Base-by-base conservation (phyloP, 2,888 invertebrate species). In the Drosophila mettleri region DNA sequence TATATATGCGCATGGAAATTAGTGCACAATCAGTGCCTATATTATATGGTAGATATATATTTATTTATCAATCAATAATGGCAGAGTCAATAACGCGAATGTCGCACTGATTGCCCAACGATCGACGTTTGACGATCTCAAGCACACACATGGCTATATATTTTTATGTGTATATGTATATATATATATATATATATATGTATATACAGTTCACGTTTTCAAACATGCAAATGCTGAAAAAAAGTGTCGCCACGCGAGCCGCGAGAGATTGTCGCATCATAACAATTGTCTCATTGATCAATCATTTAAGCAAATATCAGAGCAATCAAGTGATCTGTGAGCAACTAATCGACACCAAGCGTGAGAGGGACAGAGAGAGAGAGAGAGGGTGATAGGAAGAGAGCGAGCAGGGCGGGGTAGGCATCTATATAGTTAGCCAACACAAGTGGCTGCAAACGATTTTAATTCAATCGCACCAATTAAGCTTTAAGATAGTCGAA, bases 381-480 rank as follows among this genome's bases (percentile, higher is more conserved):
- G 31, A 14, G 22, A 7, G 29, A 0, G 29, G 14, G 12, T n/a
- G n/a, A n/a, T n/a, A 12, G 22, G 18, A 12, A 51, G 22, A 6
- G 14, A 16, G 7, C n/a, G n/a, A n/a, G n/a, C n/a, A n/a, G 27
- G 27, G 8, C 20, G 5, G 41, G 12, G 18, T 3, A 3, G 18
- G 27, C 31, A 10, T 36, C 18, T 43, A 20, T 22, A 60, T 65
- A 57, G 55, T 43, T 43, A 53, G 45, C 27, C 46, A 57, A 51
- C 87, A 51, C 87, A 88, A 86, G 80, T 78, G 88, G 89, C 81
- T 78, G 69, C 80, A 88, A 90, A 90, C 79, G 89, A 87, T 83
- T 91, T 91, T 91, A 92, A 91, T 91, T 91, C 91, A 91, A 91
- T 91, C 91, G 91, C 91, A 91, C 91, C 91, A 91, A 91, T 91